A percentile compares a stretch with the other conserved stretches of the same genome.
phyloP scores from a whole-genome alignment of 2,113 vertebrate genomes.

The Anseranas semipalmata region DNA sequence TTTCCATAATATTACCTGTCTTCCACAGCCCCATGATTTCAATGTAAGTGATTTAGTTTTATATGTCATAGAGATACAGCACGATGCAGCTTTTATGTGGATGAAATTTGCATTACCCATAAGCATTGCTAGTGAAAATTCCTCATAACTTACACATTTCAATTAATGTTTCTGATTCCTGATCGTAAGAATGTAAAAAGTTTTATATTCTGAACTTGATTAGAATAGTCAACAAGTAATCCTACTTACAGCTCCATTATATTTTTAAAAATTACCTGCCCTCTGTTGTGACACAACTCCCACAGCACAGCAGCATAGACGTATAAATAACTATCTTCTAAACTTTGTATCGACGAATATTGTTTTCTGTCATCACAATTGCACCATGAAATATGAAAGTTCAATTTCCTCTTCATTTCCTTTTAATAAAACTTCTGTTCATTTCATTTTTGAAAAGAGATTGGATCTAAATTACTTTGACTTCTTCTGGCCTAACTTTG shows the following conservation, averaged over 20 bases:
- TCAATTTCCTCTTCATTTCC: conserved; percentile 86
- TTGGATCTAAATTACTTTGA: conserved; percentile 85
- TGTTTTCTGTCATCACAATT: conserved; percentile 81
- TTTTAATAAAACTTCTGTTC: conserved; percentile 83
- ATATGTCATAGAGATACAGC: background rate
- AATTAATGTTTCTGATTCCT: conserved; percentile 16
- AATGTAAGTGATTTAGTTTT: background rate
- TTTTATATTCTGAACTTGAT: background rate
- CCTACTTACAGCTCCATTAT: background rate
- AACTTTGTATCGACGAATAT: conserved; percentile 72
- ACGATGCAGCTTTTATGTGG: background rate
- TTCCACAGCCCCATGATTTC: background rate
- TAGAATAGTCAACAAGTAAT: background rate
- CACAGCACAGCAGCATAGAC: conserved; percentile 12
- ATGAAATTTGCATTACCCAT: background rate
- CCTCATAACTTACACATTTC: background rate
- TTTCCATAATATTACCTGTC: background rate
- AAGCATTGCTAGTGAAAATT: background rate
- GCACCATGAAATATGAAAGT: conserved; percentile 81
- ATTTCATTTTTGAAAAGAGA: conserved; percentile 80
- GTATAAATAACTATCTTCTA: conserved; percentile 73
- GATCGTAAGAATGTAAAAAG: background rate
- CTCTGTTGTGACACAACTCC: conserved; percentile 38
- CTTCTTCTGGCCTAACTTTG: conserved; percentile 76
- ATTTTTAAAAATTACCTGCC: conserved; percentile 27